Conservation (phyloP, 2,888 invertebrate genomes). For the Sesia apiformis region DNA sequence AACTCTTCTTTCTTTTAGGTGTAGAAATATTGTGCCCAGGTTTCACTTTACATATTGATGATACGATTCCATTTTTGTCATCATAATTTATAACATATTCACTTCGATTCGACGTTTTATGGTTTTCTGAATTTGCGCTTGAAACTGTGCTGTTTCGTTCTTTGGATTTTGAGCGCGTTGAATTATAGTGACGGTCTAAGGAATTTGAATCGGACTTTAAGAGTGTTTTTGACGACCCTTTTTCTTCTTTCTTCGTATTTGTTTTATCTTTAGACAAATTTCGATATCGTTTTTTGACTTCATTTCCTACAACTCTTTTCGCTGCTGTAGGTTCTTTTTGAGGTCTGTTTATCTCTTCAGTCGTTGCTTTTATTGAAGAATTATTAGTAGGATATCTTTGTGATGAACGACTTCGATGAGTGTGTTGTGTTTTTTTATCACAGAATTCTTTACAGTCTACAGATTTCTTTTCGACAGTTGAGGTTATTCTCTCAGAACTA, state of each 20-base stretch:
- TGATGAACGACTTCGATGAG: conserved; percentile 17
- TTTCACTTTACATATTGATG: conserved; percentile 57
- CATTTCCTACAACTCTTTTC: too few relatives aligned
- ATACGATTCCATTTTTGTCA: conserved; percentile 64
- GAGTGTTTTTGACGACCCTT: neutral
- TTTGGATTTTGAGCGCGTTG: conserved; percentile 13
- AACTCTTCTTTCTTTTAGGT: conserved; percentile 36
- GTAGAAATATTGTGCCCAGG: conserved; percentile 22
- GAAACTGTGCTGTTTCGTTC: conserved; percentile 17
- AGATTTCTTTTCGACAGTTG: neutral
- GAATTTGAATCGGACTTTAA: neutral
- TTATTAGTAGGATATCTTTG: conserved; percentile 10
- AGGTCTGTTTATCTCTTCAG: neutral
- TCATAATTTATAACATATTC: conserved; percentile 66
- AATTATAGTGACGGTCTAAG: conserved; percentile 6
- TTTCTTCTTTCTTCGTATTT: neutral
- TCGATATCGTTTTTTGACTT: neutral
- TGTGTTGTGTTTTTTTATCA: conserved; percentile 10
- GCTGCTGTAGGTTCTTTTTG: too few relatives aligned
- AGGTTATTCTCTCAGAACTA: neutral
- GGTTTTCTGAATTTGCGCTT: conserved; percentile 17
- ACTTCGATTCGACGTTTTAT: conserved; percentile 34
- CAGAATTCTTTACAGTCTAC: neutral
- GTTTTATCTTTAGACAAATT: neutral
- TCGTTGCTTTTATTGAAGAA: conserved; percentile 7